phyloP scores from a whole-genome alignment of 1,140 invertebrate genomes.

The Nebria ingens region DNA sequence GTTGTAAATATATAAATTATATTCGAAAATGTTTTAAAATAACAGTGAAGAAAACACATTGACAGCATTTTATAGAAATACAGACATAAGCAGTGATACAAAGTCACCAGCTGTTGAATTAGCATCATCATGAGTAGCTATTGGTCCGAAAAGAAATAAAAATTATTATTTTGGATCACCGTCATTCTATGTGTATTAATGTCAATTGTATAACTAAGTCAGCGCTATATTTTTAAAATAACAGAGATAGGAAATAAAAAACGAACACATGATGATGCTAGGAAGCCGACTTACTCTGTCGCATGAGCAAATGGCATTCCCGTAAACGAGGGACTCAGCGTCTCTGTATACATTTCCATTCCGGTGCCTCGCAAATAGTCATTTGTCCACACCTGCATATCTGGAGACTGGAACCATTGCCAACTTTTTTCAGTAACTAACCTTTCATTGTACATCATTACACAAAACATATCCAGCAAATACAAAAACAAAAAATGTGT shows the following conservation, averaged over 20 bases:
- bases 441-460: constrained; percentile 16
- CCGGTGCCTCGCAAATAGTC: constrained; percentile 97
- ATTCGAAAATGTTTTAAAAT: background rate
- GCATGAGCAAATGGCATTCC: constrained; percentile 96
- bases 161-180: no score
- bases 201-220: no score
- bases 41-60: background rate
- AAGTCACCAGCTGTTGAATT: background rate
- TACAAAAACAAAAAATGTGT: constrained; percentile 17
- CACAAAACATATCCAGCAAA: constrained; percentile 17
- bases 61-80: background rate
- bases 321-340: constrained; percentile 90
- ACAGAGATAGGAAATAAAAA: no score
- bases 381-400: constrained; percentile 96
- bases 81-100: background rate
- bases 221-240: no score
- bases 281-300: constrained; percentile 81
- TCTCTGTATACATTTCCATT: constrained; percentile 99
- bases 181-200: no score
- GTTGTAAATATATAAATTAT: no score
- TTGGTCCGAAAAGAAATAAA: background rate
- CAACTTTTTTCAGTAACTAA: constrained; percentile 13
- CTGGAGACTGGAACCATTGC: constrained; percentile 64
- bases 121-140: constrained; percentile 2
- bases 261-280: constrained; percentile 2